A percentile compares a stretch with the other conserved stretches of the same genome.
Conservation (phyloP, 2,888 invertebrate species). For the Unio delphinus region DNA sequence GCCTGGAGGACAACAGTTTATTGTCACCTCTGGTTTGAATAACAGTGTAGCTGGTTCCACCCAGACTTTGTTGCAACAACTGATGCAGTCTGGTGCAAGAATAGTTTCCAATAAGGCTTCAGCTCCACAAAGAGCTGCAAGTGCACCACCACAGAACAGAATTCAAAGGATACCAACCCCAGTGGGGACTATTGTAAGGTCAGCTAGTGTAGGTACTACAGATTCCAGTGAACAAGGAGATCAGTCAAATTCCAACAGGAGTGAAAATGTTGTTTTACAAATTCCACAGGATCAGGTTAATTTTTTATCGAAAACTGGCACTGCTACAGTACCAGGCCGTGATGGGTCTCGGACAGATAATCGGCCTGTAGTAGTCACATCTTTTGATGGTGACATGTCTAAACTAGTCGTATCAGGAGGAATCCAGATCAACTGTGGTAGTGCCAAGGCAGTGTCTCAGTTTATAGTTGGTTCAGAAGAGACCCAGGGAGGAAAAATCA, state of each 20-base stretch:
- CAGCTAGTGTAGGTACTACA: constrained; percentile 59
- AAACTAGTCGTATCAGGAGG: no score
- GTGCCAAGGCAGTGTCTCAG: constrained; percentile 32
- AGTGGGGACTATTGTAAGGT: constrained; percentile 45
- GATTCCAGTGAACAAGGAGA: constrained; percentile 2
- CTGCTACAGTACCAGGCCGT: constrained; percentile 56
- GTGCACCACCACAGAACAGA: constrained; percentile 50
- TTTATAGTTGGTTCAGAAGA: constrained; percentile 10
- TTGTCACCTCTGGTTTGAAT: constrained; percentile 16
- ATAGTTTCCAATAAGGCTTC: constrained; percentile 18
- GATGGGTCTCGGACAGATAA: constrained; percentile 34
- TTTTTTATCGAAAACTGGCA: constrained; percentile 63
- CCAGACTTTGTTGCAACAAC: constrained; percentile 33
- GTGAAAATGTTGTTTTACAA: constrained; percentile 19
- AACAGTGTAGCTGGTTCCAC: constrained; percentile 26
- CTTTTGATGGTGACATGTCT: constrained; percentile 1
- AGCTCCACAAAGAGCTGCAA: constrained; percentile 52
- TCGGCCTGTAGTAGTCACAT: constrained; percentile 5
- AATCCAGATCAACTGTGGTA: constrained; percentile 14
- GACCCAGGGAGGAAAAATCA: constrained; percentile 17
- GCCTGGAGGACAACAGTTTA: constrained; percentile 39
- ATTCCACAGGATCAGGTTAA: constrained; percentile 48
- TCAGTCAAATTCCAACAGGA: background rate
- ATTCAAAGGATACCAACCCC: constrained; percentile 23
- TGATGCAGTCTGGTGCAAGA: constrained; percentile 39